These are phyloP conservation scores for Neodiprion virginianus DNA, from an alignment of 1,140 invertebrate genomes.

Conservation along the genomic window DNA sequence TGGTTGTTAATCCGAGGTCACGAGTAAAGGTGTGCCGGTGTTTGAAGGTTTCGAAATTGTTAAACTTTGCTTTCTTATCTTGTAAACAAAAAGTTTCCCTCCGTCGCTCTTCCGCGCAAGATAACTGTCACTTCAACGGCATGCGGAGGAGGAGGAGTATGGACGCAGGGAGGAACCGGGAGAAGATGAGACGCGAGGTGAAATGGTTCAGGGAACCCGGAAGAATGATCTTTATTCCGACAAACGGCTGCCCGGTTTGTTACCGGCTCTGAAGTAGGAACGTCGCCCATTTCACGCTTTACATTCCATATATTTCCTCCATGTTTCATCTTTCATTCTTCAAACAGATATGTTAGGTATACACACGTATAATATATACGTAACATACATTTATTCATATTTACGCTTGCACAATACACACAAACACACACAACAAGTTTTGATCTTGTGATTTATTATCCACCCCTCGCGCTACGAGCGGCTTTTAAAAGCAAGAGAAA, in stretches of 20 bases:
- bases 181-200: neutral
- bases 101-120: too few relatives aligned
- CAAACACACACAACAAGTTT: neutral
- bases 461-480: neutral
- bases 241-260: slow-evolving; percentile 1
- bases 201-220: neutral
- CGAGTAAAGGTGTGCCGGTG: too few relatives aligned
- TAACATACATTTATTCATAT: too few relatives aligned
- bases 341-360: neutral
- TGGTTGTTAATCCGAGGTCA: too few relatives aligned
- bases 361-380: too few relatives aligned
- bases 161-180: neutral
- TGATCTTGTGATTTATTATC: neutral
- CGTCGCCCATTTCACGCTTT: neutral
- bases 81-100: too few relatives aligned
- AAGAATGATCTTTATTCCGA: neutral
- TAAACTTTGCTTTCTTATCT: too few relatives aligned
- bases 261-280: neutral
- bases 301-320: neutral
- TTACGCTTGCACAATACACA: too few relatives aligned
- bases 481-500: neutral
- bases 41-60: too few relatives aligned
- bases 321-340: slow-evolving; percentile 1
- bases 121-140: too few relatives aligned
- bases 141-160: neutral